Evolutionary conservation across 2,113 vertebrate genomes (phyloP).

Genomic region (Ploceus nigricollis): DNA sequence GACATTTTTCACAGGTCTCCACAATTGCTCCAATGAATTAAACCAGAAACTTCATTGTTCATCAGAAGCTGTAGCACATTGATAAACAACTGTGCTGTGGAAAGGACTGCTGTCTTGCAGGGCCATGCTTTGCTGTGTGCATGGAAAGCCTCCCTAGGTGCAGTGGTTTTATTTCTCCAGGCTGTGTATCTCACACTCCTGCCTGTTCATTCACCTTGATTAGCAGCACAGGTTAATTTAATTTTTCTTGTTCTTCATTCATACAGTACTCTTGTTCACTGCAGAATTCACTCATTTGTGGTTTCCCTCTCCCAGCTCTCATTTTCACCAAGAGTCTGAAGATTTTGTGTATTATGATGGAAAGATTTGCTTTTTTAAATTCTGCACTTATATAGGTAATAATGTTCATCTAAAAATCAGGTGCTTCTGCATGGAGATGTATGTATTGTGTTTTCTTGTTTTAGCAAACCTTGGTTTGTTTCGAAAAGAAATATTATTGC

Average conservation of each 20-base stretch:
- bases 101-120: not conserved
- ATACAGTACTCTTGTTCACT: not conserved
- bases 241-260: not conserved
- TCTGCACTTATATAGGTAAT: not conserved
- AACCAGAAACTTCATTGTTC: not conserved
- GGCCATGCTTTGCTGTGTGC: not conserved
- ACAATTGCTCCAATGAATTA: not conserved
- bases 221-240: not conserved
- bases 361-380: not conserved
- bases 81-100: not conserved
- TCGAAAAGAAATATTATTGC: not conserved
- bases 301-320: not conserved
- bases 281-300: not conserved
- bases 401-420: not conserved
- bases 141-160: not conserved
- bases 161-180: not conserved
- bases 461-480: not conserved
- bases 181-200: not conserved
- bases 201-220: not conserved
- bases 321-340: not conserved
- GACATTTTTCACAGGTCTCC: not conserved
- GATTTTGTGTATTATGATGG: not conserved
- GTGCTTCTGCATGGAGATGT: accelerated
- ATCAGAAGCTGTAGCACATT: not conserved
- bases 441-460: not conserved